Percentiles rank a stretch among this genome's conserved stretches.
These are phyloP conservation scores for Laterallus jamaicensis DNA, from an alignment of 2,113 vertebrate species.

Conservation along the genomic window DNA sequence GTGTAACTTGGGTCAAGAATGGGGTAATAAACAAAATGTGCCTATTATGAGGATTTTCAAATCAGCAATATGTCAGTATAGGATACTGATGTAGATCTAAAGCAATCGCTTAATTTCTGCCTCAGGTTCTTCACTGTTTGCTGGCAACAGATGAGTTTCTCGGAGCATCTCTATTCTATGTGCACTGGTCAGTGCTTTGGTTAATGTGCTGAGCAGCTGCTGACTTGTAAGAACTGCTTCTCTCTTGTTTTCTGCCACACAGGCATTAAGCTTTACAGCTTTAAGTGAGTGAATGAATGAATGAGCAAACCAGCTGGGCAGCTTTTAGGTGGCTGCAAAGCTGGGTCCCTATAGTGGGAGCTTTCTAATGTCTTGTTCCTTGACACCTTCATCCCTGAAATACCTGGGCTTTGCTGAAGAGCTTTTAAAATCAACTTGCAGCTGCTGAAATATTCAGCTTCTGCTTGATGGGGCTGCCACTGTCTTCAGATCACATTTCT, in stretches of 20 bases:
- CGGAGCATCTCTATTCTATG: not conserved
- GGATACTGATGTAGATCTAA: not conserved
- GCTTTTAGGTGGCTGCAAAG: not conserved
- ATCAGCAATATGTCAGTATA: not conserved
- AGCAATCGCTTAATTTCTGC: not conserved
- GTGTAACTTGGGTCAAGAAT: not conserved
- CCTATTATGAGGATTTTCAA: not conserved
- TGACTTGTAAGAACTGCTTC: not conserved
- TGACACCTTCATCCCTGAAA: not conserved
- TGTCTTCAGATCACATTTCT: not conserved
- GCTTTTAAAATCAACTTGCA: not conserved
- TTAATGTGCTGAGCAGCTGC: not conserved
- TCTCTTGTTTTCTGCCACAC: not conserved
- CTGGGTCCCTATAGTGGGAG: not conserved
- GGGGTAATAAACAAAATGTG: not conserved
- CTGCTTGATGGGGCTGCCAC: not conserved
- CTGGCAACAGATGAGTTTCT: not conserved
- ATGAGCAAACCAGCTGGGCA: not conserved
- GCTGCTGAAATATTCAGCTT: constrained; percentile 11
- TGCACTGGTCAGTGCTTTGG: not conserved
- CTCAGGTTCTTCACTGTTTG: not conserved
- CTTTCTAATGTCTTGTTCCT: not conserved
- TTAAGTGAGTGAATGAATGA: not conserved
- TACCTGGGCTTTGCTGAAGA: not conserved
- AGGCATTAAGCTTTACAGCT: not conserved